Evolutionary conservation across 1,140 invertebrate genomes (phyloP).

Genomic region (Teleopsis dalmanni): DNA sequence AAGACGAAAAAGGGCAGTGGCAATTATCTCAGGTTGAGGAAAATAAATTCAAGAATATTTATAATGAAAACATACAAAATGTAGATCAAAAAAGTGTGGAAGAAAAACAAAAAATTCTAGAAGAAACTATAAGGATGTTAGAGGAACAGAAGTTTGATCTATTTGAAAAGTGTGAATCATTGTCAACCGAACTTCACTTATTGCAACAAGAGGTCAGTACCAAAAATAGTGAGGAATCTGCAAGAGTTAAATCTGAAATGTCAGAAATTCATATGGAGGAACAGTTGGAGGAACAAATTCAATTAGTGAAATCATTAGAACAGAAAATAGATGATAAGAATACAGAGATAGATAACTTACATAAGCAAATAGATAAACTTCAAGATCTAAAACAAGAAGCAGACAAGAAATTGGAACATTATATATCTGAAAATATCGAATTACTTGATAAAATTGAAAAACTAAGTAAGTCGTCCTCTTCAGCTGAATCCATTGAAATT

Average conservation of each 20-base stretch:
- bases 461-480: conserved; percentile 56
- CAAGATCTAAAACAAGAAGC: conserved; percentile 53
- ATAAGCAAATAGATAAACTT: conserved; percentile 48
- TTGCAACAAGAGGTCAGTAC: conserved; percentile 14
- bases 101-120: conserved; percentile 17
- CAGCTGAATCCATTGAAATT: conserved; percentile 62
- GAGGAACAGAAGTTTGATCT: conserved; percentile 36
- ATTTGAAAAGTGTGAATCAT: conserved; percentile 22
- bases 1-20: conserved; percentile 85
- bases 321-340: conserved; percentile 56
- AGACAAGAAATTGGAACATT: conserved; percentile 52
- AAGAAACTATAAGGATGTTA: conserved; percentile 28
- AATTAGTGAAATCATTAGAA: conserved; percentile 19
- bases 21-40: conserved; percentile 52
- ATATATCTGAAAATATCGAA: conserved; percentile 60
- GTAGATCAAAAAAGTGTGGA: background rate
- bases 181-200: conserved; percentile 19
- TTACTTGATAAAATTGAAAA: conserved; percentile 59
- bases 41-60: too few species aligned
- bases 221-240: conserved; percentile 23
- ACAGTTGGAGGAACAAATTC: conserved; percentile 42
- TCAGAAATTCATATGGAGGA: conserved; percentile 58
- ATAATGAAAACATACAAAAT: background rate
- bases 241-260: conserved; percentile 60
- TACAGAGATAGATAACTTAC: conserved; percentile 22